A percentile compares a stretch with the other conserved stretches of the same genome.
Evolutionary conservation across 2,113 vertebrate genomes (phyloP).

Genomic region (Spizaetus ornatus): DNA sequence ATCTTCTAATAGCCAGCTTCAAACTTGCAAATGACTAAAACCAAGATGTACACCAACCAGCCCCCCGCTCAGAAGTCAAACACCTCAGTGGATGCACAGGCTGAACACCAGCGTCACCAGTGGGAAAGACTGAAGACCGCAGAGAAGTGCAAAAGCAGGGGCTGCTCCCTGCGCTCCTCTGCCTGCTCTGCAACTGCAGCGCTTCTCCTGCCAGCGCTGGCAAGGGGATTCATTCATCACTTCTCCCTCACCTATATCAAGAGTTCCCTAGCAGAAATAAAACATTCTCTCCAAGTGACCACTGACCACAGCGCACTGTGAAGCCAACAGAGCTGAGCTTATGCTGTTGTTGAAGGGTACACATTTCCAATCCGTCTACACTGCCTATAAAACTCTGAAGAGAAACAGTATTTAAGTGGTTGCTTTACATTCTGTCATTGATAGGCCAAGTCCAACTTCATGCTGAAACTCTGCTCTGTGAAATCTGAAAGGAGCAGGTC

Average conservation of each 20-base stretch:
- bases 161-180: neutral
- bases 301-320: neutral
- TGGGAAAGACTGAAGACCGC: neutral
- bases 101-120: neutral
- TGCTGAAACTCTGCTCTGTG: neutral
- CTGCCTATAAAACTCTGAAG: neutral
- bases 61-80: neutral
- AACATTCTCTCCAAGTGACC: neutral
- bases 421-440: neutral
- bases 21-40: neutral
- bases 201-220: neutral
- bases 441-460: neutral
- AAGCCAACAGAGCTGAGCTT: neutral
- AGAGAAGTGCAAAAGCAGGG: neutral
- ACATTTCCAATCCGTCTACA: neutral
- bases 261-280: neutral
- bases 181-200: neutral
- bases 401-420: neutral
- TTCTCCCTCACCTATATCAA: neutral
- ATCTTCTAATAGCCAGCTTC: neutral
- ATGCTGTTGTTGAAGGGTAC: neutral
- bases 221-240: neutral
- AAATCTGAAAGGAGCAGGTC: neutral
- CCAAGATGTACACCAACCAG: neutral
- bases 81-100: neutral